phyloP scores from a whole-genome alignment of 2,797 vertebrate genomes.

The Bovichtus diacanthus region DNA sequence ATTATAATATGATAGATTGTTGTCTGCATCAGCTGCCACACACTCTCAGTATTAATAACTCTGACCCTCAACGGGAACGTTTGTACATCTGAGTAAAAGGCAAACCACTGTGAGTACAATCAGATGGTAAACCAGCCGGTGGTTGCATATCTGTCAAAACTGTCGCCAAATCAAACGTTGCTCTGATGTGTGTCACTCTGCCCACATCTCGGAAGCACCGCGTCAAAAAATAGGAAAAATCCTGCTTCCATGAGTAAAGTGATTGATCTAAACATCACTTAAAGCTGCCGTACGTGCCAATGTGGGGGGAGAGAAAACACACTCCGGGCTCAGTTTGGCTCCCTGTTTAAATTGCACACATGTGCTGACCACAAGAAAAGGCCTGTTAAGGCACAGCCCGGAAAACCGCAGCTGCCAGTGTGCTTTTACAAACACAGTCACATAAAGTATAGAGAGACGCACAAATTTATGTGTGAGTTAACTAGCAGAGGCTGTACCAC shows the following conservation, averaged over 20 bases:
- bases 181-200: slow-evolving; percentile 75
- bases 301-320: slow-evolving; percentile 69
- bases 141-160: slow-evolving; percentile 62
- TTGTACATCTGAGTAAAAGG: slow-evolving; percentile 41
- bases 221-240: slow-evolving; percentile 79
- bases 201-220: slow-evolving; percentile 76
- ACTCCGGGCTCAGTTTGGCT: slow-evolving; percentile 73
- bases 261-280: slow-evolving; percentile 83
- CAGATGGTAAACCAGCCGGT: slow-evolving; percentile 51
- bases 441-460: slow-evolving; percentile 64
- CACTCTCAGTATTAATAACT: too few species aligned
- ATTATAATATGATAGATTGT: slow-evolving; percentile 1
- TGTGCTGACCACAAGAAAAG: slow-evolving; percentile 89
- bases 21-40: slow-evolving; percentile 24
- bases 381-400: slow-evolving; percentile 81
- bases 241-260: slow-evolving; percentile 63
- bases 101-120: slow-evolving; percentile 53
- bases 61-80: slow-evolving; percentile 28
- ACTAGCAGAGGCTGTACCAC: slow-evolving; percentile 50
- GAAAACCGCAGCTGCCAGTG: slow-evolving; percentile 83
- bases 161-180: slow-evolving; percentile 62
- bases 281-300: slow-evolving; percentile 70
- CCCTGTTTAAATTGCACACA: slow-evolving; percentile 84
- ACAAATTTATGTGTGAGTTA: slow-evolving; percentile 59
- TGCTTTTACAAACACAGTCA: slow-evolving; percentile 75